Conservation (phyloP, 2,113 vertebrate species). For the Phaethon lepturus region DNA sequence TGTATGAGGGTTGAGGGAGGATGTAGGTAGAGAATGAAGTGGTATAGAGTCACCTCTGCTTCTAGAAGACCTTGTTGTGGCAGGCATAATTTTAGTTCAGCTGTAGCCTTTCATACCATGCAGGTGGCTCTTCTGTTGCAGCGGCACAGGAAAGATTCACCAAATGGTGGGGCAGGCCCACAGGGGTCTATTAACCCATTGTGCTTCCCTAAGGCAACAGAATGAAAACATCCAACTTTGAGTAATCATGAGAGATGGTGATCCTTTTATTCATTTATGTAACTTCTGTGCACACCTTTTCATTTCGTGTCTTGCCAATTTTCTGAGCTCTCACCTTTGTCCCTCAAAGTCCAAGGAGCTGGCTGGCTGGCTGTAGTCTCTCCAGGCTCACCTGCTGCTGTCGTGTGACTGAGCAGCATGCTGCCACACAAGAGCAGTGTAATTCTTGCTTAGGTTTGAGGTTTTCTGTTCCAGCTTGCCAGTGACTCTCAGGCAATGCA, state of each 20-base stretch:
- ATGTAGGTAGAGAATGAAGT: neutral
- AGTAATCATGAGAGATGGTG: neutral
- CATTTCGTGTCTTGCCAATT: neutral
- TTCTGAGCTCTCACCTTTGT: neutral
- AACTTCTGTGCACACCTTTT: neutral
- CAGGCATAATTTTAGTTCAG: neutral
- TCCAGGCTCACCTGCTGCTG: neutral
- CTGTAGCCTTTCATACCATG: neutral
- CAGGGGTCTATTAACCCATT: neutral
- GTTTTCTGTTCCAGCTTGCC: neutral
- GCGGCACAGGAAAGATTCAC: fast-evolving
- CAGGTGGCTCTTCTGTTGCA: neutral
- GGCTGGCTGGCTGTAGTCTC: neutral
- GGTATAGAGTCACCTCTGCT: neutral
- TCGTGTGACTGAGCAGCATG: neutral
- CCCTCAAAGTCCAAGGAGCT: neutral
- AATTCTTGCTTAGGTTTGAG: neutral
- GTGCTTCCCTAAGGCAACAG: neutral
- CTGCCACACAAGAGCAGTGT: neutral
- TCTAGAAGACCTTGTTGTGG: neutral
- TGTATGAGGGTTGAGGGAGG: neutral
- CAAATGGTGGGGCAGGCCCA: neutral
- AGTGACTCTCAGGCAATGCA: neutral
- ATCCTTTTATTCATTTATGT: neutral
- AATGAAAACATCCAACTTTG: neutral